Conservation (phyloP, 2,888 invertebrate genomes). For the Diarsia rubi region DNA sequence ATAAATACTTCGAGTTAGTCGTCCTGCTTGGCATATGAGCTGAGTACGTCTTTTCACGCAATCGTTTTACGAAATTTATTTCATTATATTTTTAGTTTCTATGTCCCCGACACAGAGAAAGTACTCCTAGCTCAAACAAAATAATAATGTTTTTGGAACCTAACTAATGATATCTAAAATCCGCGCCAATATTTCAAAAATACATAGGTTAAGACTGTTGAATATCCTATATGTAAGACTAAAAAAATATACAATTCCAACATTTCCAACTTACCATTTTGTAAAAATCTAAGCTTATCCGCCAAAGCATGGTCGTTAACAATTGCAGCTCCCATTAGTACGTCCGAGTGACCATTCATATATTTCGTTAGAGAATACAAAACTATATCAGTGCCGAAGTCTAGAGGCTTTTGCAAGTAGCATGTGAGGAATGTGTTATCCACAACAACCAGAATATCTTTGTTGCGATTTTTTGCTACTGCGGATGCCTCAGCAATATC, state of each 20-base stretch:
- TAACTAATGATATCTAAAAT: neutral
- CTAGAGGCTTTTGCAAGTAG: slow-evolving; percentile 97
- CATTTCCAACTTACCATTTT: slow-evolving; percentile 92
- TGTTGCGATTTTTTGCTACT: slow-evolving; percentile 79
- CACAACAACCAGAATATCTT: slow-evolving; percentile 61
- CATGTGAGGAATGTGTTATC: slow-evolving; percentile 93
- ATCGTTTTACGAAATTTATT: neutral
- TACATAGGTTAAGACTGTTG: neutral
- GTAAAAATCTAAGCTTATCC: slow-evolving; percentile 94
- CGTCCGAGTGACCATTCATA: slow-evolving; percentile 99
- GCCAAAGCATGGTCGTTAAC: slow-evolving; percentile 94
- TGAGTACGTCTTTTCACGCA: neutral
- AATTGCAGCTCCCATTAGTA: slow-evolving; percentile 98
- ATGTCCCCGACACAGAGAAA: neutral
- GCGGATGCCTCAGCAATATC: slow-evolving; percentile 95
- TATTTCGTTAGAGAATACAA: slow-evolving; percentile 99
- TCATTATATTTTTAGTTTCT: neutral
- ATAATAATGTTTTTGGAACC: neutral
- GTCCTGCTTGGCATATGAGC: neutral
- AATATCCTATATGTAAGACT: too few species aligned
- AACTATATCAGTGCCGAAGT: slow-evolving; percentile 97
- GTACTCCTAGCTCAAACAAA: neutral
- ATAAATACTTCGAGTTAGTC: too few species aligned
- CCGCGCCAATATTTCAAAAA: too few species aligned
- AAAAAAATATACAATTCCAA: neutral